These are phyloP conservation scores for Redunca redunca DNA, from an alignment of 2,113 vertebrate genomes.

Conservation along the genomic window DNA sequence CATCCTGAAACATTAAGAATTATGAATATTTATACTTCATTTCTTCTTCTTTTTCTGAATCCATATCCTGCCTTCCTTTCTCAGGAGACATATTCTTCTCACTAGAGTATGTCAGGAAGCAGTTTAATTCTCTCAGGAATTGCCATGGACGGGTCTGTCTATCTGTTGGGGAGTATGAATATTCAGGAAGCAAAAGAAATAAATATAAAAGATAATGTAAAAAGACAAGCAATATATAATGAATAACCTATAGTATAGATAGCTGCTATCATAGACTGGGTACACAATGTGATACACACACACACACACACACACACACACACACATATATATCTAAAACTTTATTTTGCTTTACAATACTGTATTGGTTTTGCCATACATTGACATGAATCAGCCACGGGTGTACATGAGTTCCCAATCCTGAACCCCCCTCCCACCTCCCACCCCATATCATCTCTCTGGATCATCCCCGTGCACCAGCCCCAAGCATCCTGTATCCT, in stretches of 20 bases:
- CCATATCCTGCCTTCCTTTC: not conserved
- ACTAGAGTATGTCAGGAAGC: not conserved
- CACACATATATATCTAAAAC: no score
- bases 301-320: no score
- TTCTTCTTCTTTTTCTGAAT: not conserved
- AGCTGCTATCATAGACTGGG: not conserved
- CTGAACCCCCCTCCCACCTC: no score
- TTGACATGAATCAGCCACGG: no score
- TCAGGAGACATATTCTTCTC: not conserved
- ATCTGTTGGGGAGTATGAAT: not conserved
- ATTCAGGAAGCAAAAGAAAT: not conserved
- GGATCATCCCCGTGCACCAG: no score
- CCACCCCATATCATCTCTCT: no score
- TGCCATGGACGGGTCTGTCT: not conserved
- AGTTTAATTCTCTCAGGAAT: not conserved
- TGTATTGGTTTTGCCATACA: no score
- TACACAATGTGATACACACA: not conserved
- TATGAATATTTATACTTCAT: not conserved
- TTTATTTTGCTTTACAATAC: no score
- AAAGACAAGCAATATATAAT: not conserved
- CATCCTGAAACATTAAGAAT: not conserved
- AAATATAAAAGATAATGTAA: not conserved
- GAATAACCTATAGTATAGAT: not conserved
- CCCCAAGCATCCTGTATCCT: no score
- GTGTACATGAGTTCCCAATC: no score